Evolutionary conservation across 2,797 vertebrate genomes (phyloP), one percentile per base, ranked within the genome.

Genomic region (Synaphobranchus kaupii): DNA sequence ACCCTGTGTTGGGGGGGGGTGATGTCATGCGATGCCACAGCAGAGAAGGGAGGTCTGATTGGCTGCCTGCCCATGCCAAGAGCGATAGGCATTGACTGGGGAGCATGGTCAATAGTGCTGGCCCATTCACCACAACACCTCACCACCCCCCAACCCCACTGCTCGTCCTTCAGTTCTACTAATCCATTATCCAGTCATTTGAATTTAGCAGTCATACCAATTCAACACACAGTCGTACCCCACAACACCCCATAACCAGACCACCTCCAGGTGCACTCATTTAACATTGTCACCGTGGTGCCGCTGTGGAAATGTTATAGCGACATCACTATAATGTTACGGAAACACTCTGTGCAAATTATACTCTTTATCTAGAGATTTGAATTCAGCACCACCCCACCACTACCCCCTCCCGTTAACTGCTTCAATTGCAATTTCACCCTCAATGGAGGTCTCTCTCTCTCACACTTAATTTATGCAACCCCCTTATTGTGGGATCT

Each of bases 21-120:
- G 91, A 93, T 92, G 92, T 92, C 89, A 89, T 92, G 89, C 85
- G 81, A 90, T 92, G 89, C 86, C 76, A 90, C 89, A 87, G 89
- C 90, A 90, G 87, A 86, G 88, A 84, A 44, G 87, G 88, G 88
- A 85, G 44, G 87, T 88, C 84, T 78, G 83, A 48, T 31, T 85
- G 76, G 85, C 87, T 86, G 84, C 85, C 87, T 88, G 86, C 34
- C 71, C 85, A 88, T 85, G 86, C 88, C 81, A 63, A 28, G 50
- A 58, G 66, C 52, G 54, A 76, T 76, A 86, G 85, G 88, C 80
- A 71, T 84, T 83, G 85, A 83, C 63, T 56, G 48, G 28, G 83
- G 50, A 85, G 80, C 58, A n/a, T 66, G 86, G 89, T 91, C 90
- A 90, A 88, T 87, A 84, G 88, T 56, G 66, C 84, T 81, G 84